These are phyloP conservation scores for Dendrocopos noguchii DNA, from an alignment of 2,113 vertebrate genomes.

Conservation along the genomic window DNA sequence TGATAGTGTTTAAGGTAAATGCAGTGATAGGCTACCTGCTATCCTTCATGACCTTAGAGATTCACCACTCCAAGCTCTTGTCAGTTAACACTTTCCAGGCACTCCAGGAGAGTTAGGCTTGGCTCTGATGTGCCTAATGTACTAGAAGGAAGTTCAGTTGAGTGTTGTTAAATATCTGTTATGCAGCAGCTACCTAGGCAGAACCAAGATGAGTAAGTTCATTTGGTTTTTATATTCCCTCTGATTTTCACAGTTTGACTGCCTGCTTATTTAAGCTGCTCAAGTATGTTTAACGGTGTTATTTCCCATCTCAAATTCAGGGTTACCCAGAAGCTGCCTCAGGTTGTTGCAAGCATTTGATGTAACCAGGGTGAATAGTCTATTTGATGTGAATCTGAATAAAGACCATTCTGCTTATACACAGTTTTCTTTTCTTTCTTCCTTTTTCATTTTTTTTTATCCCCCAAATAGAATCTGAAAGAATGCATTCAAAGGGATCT, in stretches of 20 bases:
- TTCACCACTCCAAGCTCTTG: neutral
- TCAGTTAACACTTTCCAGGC: constrained; percentile 30
- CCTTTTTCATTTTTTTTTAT: neutral
- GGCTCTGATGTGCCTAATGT: constrained; percentile 44
- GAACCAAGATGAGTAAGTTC: constrained; percentile 10
- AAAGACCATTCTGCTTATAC: neutral
- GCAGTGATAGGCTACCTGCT: neutral
- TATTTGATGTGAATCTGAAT: constrained; percentile 33
- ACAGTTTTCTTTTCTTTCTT: neutral
- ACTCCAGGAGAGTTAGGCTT: neutral
- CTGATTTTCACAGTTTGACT: constrained; percentile 44
- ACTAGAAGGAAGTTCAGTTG: constrained; percentile 10
- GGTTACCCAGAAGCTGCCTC: constrained; percentile 39
- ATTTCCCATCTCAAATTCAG: constrained; percentile 25
- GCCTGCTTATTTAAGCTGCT: constrained; percentile 27
- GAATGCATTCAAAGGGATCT: neutral
- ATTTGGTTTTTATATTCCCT: constrained; percentile 21
- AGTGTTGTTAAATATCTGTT: constrained; percentile 47
- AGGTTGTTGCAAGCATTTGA: constrained; percentile 39
- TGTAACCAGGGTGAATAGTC: constrained; percentile 12
- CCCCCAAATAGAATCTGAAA: neutral
- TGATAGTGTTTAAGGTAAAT: constrained; percentile 45
- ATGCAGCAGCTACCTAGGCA: neutral
- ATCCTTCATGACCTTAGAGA: neutral
- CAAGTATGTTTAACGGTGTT: constrained; percentile 15